Conservation (phyloP, 2,113 vertebrate species). For the Cygnus buccinator region DNA sequence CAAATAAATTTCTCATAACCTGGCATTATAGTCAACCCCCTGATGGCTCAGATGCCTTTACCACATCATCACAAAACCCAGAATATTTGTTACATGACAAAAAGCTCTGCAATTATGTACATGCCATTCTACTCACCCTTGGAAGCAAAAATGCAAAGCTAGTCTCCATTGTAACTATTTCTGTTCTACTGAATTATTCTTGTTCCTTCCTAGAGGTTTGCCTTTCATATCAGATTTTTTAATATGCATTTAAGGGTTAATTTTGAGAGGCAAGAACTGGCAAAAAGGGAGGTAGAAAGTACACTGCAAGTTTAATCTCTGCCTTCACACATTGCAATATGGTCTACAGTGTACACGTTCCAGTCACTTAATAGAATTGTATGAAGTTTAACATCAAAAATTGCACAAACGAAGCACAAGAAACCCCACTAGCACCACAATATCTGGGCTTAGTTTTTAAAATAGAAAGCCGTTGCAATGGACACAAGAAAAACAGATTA, state of each 20-base stretch:
- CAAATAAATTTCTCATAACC: background rate
- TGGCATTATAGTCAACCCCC: background rate
- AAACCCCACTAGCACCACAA: background rate
- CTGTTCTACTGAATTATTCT: background rate
- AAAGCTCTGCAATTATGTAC: background rate
- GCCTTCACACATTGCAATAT: accelerated
- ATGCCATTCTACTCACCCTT: background rate
- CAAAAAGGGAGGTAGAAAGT: background rate
- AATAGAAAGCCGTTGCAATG: background rate
- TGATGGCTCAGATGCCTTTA: background rate
- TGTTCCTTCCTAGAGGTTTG: background rate
- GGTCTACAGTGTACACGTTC: background rate
- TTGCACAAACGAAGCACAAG: background rate
- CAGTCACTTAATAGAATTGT: background rate
- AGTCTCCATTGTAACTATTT: background rate
- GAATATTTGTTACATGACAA: slow-evolving; percentile 22
- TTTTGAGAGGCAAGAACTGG: background rate
- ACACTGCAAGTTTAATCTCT: background rate
- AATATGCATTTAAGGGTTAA: background rate
- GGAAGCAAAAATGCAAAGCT: background rate
- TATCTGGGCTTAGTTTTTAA: background rate
- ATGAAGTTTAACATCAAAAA: background rate
- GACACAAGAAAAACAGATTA: background rate
- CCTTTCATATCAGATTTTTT: background rate
- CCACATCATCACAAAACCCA: slow-evolving; percentile 10